phyloP scores from a whole-genome alignment of 2,113 vertebrate genomes.

The Laticauda laticaudata region DNA sequence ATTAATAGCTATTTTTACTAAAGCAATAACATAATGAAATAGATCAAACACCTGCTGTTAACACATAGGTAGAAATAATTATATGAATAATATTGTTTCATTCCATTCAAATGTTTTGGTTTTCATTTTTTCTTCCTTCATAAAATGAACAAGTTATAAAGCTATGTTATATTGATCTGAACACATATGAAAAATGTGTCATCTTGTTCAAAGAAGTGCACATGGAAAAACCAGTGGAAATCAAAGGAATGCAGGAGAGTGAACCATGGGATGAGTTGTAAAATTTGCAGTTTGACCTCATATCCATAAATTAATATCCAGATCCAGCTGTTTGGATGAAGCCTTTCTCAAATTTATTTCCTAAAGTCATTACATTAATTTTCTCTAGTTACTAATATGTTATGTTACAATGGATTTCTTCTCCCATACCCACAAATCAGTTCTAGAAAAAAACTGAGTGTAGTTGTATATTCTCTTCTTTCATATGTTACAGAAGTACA shows the following conservation, averaged over 20 bases:
- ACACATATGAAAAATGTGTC: constrained; percentile 59
- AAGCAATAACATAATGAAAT: constrained; percentile 60
- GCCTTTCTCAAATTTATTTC: constrained; percentile 34
- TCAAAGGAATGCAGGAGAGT: constrained; percentile 32
- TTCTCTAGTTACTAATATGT: background rate
- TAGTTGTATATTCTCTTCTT: background rate
- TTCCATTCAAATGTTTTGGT: constrained; percentile 42
- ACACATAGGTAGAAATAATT: constrained; percentile 28
- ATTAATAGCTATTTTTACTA: constrained; percentile 43
- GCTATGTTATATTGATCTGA: constrained; percentile 61
- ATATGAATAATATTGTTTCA: constrained; percentile 44
- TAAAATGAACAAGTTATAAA: constrained; percentile 60
- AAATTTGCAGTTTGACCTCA: constrained; percentile 54
- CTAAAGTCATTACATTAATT: constrained; percentile 1
- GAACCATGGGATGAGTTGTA: constrained; percentile 33
- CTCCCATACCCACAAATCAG: background rate
- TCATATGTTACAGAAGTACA: background rate
- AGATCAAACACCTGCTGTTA: constrained; percentile 48
- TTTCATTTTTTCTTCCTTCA: constrained; percentile 41
- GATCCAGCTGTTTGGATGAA: background rate
- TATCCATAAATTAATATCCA: constrained; percentile 42
- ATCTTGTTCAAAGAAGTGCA: constrained; percentile 39
- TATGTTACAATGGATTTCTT: background rate
- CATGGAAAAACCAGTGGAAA: constrained; percentile 46
- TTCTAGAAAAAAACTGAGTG: background rate